A percentile compares a stretch with the other conserved stretches of the same genome.
Conservation (phyloP, 2,113 vertebrate species). For the Alexandromys fortis region DNA sequence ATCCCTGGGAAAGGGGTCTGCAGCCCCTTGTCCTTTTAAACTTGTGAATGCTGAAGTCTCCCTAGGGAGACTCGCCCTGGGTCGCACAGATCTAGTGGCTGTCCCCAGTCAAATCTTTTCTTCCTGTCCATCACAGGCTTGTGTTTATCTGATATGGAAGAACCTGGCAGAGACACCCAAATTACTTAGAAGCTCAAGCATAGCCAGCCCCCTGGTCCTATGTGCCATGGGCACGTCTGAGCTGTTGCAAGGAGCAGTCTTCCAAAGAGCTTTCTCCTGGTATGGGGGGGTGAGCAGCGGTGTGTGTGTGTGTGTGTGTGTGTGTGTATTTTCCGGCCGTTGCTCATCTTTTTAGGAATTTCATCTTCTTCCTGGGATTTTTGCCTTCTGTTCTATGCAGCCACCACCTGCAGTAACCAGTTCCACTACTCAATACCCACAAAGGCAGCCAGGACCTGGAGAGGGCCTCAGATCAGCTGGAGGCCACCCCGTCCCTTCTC, state of each 20-base stretch:
- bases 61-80: not conserved
- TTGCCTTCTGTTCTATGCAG: not conserved
- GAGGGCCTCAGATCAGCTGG: not conserved
- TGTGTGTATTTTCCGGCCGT: too few relatives aligned
- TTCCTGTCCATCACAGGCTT: not conserved
- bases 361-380: not conserved
- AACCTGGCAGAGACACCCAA: not conserved
- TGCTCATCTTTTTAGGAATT: not conserved
- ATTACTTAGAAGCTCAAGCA: slow-evolving; percentile 4
- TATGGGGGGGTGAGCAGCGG: not conserved
- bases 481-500: not conserved
- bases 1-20: slow-evolving; percentile 1
- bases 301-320: too few relatives aligned
- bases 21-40: slow-evolving; percentile 17
- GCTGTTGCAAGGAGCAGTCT: not conserved
- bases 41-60: slow-evolving; percentile 15
- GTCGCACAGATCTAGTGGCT: not conserved
- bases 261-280: not conserved
- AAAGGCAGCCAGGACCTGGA: not conserved
- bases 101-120: not conserved
- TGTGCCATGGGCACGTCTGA: not conserved
- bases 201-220: not conserved
- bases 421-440: not conserved
- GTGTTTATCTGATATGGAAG: not conserved
- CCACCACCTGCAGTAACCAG: not conserved